These are phyloP conservation scores for Mesochorus sp. DNA, from an alignment of 2,888 invertebrate species.

Conservation along the genomic window DNA sequence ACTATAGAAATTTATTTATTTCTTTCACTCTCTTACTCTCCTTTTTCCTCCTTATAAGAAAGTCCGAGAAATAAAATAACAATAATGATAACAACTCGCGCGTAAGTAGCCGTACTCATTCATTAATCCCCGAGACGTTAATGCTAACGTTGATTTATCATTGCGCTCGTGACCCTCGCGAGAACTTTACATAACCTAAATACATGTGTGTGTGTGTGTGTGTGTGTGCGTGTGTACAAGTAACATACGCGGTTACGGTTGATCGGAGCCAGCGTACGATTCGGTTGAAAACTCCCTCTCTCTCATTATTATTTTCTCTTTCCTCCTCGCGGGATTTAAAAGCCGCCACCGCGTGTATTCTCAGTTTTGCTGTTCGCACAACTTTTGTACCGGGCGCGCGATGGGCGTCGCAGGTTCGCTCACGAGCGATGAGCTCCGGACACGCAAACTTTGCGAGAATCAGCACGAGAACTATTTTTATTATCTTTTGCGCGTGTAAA, in stretches of 20 bases:
- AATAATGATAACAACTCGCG: constrained; percentile 3
- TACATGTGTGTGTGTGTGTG: not conserved
- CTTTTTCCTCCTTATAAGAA: too few species aligned
- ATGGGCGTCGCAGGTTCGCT: constrained; percentile 23
- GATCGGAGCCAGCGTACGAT: not conserved
- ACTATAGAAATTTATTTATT: too few species aligned
- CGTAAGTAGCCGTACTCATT: constrained; percentile 63
- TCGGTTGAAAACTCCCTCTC: not conserved
- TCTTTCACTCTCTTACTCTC: too few species aligned
- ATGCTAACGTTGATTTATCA: constrained; percentile 67
- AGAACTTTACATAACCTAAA: constrained; percentile 1
- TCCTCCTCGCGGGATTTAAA: not conserved
- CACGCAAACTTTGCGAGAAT: constrained; percentile 54
- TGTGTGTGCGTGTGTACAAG: not conserved
- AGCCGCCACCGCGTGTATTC: not conserved
- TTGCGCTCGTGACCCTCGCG: constrained; percentile 60
- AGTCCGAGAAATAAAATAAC: not conserved
- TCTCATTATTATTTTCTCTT: not conserved
- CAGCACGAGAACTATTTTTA: constrained; percentile 11
- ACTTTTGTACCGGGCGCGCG: not conserved
- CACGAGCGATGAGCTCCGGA: constrained; percentile 52
- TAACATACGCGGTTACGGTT: not conserved
- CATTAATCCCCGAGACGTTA: constrained; percentile 68
- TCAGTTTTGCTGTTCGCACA: not conserved
- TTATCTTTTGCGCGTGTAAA: constrained; percentile 5